These are phyloP conservation scores for Nymphicus hollandicus DNA, from an alignment of 2,113 vertebrate genomes.

Conservation along the genomic window DNA sequence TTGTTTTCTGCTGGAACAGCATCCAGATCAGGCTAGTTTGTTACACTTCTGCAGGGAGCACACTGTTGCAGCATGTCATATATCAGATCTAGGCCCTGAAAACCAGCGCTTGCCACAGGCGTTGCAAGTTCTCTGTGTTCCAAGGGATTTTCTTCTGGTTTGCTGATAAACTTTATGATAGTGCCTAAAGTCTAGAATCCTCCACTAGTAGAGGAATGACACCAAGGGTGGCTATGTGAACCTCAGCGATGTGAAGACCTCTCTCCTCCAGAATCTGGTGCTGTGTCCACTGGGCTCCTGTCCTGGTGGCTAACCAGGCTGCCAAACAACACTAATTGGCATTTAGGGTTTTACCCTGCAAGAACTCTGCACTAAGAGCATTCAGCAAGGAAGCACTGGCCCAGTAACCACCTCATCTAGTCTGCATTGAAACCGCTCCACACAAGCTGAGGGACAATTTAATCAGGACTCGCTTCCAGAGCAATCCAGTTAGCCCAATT, in stretches of 20 bases:
- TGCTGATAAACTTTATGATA: not conserved
- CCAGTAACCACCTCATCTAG: not conserved
- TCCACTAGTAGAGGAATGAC: not conserved
- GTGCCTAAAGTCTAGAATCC: not conserved
- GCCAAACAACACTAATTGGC: not conserved
- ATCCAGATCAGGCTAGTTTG: not conserved
- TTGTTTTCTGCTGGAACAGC: not conserved
- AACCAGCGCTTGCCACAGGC: not conserved
- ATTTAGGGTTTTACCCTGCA: not conserved
- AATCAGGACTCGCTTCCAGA: not conserved
- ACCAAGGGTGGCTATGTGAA: not conserved
- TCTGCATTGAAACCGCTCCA: not conserved
- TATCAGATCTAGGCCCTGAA: not conserved
- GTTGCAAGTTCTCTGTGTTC: not conserved
- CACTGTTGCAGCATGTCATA: not conserved
- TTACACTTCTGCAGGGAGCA: not conserved
- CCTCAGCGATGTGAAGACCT: not conserved
- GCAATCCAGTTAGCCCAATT: not conserved
- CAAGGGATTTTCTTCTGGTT: not conserved
- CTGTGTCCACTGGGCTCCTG: accelerated
- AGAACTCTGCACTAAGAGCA: not conserved
- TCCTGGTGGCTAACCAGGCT: not conserved
- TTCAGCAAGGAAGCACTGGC: not conserved
- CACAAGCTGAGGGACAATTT: not conserved
- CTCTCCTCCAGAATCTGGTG: not conserved